Base-by-base conservation (phyloP, 2,797 vertebrate genomes). In the Tangara arthus region DNA sequence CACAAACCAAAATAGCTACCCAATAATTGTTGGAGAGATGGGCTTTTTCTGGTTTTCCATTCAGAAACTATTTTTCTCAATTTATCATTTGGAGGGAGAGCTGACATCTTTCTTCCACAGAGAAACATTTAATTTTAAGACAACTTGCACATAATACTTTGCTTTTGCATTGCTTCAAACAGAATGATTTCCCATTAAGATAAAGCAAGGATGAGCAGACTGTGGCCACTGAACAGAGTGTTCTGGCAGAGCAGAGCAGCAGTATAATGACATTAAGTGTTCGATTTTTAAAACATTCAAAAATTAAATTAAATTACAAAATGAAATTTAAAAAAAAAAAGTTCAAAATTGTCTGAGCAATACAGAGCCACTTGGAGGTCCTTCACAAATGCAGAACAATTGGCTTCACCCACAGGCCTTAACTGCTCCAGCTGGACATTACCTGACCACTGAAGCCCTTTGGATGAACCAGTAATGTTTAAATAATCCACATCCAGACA, bases 241-340 rank as follows among this genome's bases (percentile, higher is more conserved):
- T 79, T 71, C 95, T 96, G 96, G 90, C 95, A 96, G 71, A 78
- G 61, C 22, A 78, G 39, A 72, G 52, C 41, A 90, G 42, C 57
- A 93, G 68, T 82, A 82, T 90, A 96, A 94, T 91, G 69, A 88
- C 84, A 87, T 94, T 94, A 95, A 90, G 90, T 73, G 65, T 72
- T 56, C 19, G 17, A 64, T 72, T 95, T 95, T 96, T 96, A 71
- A 97, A 94, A 93, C 71, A 81, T 93, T 94, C 89, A 47, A 76
- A 87, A 89, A 95, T 76, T 84, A 97, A 96, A 95, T 90, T 81
- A 88, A 81, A 95, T 97, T 96, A 73, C 30, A 75, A 79, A 66
- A 84, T 32, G 49, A 84, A 87, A 63, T 65, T 39, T 2, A 4
- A 12, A 18, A 47, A 56, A 64, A 59, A 34, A 23, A 27, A 4